Evolutionary conservation across 1,140 invertebrate genomes (phyloP).

Genomic region (Drosophila kohkoa): DNA sequence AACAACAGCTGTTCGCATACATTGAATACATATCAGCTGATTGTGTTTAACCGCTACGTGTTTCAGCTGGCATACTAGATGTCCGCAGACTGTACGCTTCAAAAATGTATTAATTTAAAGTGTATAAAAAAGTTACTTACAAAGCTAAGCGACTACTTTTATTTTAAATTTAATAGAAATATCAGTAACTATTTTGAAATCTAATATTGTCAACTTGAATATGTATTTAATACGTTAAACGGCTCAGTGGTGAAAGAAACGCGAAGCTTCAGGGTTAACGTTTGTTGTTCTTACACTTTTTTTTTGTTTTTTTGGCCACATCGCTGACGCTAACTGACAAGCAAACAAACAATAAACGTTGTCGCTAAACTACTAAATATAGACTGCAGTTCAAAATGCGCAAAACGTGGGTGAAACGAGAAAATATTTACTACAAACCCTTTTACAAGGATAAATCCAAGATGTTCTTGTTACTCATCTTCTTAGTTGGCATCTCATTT

Average conservation of each 20-base stretch:
- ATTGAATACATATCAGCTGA: slow-evolving; percentile 33
- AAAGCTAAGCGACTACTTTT: too few species aligned
- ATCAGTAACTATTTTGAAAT: too few species aligned
- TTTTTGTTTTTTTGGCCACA: slow-evolving; percentile 29
- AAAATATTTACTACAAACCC: slow-evolving; percentile 84
- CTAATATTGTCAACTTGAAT: background rate
- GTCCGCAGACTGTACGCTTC: background rate
- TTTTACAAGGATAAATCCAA: slow-evolving; percentile 84
- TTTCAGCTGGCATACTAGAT: background rate
- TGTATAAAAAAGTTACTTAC: background rate
- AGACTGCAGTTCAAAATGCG: slow-evolving; percentile 61
- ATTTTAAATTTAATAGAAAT: too few species aligned
- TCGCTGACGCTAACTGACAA: slow-evolving; percentile 32
- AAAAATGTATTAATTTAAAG: slow-evolving; percentile 2
- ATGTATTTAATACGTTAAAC: background rate
- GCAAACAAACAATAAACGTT: slow-evolving; percentile 40
- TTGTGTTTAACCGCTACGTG: slow-evolving; percentile 26
- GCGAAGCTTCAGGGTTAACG: slow-evolving; percentile 23
- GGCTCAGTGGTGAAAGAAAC: background rate
- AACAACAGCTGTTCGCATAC: slow-evolving; percentile 21
- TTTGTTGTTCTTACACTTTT: slow-evolving; percentile 24
- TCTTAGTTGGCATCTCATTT: slow-evolving; percentile 79
- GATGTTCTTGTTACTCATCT: slow-evolving; percentile 75
- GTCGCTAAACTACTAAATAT: slow-evolving; percentile 6
- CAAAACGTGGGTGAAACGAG: slow-evolving; percentile 83